Conservation (phyloP, 2,797 vertebrate species). For the Micromesistius poutassou region DNA sequence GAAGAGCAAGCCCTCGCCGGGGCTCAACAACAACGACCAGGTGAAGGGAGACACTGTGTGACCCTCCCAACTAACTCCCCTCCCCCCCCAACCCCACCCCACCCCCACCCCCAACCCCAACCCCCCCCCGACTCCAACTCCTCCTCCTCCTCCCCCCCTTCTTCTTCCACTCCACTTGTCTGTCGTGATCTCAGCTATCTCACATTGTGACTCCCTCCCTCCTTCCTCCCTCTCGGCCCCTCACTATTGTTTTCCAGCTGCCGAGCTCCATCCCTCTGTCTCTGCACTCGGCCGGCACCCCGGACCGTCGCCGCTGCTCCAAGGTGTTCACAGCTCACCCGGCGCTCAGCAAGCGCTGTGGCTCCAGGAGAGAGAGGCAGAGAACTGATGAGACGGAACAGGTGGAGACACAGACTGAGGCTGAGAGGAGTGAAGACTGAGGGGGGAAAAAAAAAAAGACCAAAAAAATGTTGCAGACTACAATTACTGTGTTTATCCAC, state of each 20-base stretch:
- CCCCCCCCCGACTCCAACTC: no score
- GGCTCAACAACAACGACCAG: conserved; percentile 81
- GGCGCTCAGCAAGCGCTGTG: background rate
- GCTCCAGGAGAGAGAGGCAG: background rate
- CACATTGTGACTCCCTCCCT: background rate
- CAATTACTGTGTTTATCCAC: conserved; percentile 19
- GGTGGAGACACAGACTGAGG: background rate
- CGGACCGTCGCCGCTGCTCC: background rate
- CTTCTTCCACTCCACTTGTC: background rate
- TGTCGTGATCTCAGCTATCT: background rate
- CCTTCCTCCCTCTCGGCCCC: background rate
- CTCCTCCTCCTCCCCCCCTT: no score
- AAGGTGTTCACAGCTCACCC: background rate
- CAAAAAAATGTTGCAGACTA: conserved; percentile 1
- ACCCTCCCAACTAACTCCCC: conserved; percentile 13
- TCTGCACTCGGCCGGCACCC: background rate
- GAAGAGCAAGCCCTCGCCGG: conserved; percentile 79
- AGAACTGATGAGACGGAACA: conserved; percentile 1
- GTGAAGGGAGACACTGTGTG: conserved; percentile 73
- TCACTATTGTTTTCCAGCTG: background rate
- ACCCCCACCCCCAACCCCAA: background rate
- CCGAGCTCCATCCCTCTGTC: conserved; percentile 1
- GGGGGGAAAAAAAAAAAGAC: no score
- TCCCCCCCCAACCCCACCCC: background rate
- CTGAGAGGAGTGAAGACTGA: background rate